phyloP scores from a whole-genome alignment of 1,140 invertebrate species.

The Rhyzopertha dominica region DNA sequence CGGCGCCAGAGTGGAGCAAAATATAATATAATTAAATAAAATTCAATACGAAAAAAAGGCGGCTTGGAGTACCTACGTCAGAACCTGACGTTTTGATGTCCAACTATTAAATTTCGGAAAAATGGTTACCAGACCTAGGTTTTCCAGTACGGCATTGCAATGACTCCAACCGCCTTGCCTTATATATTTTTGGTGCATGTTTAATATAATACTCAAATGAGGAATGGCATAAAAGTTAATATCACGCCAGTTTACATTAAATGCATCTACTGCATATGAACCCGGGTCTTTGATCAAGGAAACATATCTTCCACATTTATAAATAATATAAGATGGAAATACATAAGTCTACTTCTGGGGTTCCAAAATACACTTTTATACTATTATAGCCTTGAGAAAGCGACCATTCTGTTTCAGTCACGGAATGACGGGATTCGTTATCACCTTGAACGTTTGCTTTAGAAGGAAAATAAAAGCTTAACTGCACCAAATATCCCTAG shows the following conservation, averaged over 20 bases:
- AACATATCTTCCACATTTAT: conserved; percentile 7
- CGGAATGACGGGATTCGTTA: not conserved
- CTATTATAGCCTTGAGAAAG: not conserved
- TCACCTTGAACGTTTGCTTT: conserved; percentile 17
- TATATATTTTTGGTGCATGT: too few relatives aligned
- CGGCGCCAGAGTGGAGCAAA: too few relatives aligned
- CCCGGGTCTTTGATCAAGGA: conserved; percentile 3
- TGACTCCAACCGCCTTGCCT: too few relatives aligned
- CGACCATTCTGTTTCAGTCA: conserved; percentile 4
- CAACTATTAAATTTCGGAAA: conserved; percentile 3
- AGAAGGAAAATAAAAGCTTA: conserved; percentile 31
- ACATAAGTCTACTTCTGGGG: conserved; percentile 6
- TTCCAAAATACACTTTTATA: not conserved
- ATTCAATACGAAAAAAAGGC: too few relatives aligned
- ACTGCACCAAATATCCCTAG: conserved; percentile 30
- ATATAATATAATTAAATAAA: too few relatives aligned
- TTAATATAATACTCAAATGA: too few relatives aligned
- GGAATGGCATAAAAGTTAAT: too few relatives aligned
- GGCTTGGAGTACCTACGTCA: too few relatives aligned
- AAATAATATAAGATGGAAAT: not conserved
- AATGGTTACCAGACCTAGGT: conserved; percentile 9
- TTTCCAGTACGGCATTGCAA: conserved; percentile 7
- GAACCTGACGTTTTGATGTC: too few relatives aligned
- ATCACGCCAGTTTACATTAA: not conserved
- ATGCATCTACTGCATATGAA: not conserved